A percentile compares a stretch with the other conserved stretches of the same genome.
phyloP scores from a whole-genome alignment of 2,888 invertebrate genomes.

The Xanthia icteritia region DNA sequence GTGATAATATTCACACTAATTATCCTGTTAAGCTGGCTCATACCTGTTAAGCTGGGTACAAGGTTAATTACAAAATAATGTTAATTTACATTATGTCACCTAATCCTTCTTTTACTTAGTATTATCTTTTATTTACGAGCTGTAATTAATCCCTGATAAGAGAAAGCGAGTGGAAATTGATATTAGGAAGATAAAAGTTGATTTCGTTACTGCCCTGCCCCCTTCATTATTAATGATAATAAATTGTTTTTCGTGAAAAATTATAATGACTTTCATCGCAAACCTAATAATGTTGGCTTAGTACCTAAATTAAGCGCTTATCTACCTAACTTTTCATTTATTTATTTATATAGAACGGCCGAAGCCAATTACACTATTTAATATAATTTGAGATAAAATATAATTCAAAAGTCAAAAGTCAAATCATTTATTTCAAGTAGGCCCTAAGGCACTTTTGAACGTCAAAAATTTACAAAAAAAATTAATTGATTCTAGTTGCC shows the following conservation, averaged over 20 bases:
- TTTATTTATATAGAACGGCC: too few species aligned
- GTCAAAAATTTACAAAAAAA: too few species aligned
- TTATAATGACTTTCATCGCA: conserved; percentile 20
- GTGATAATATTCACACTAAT: background rate
- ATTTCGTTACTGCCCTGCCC: background rate
- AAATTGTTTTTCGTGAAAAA: conserved; percentile 8
- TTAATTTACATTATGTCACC: conserved; percentile 11
- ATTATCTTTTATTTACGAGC: conserved; percentile 24
- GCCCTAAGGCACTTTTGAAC: too few species aligned
- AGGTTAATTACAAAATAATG: conserved; percentile 46
- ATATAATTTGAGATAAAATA: too few species aligned
- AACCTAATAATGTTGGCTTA: background rate
- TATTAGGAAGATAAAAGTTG: conserved; percentile 36
- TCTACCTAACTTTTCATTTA: background rate
- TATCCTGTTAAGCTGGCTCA: background rate
- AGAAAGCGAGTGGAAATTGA: conserved; percentile 25
- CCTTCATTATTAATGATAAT: background rate
- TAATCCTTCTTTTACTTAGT: conserved; percentile 18
- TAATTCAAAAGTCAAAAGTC: too few species aligned
- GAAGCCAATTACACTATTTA: too few species aligned
- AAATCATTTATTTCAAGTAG: too few species aligned
- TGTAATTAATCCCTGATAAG: conserved; percentile 45
- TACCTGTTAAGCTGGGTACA: conserved; percentile 25
- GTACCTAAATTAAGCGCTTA: background rate
- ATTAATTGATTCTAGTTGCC: too few species aligned